A percentile compares a stretch with the other conserved stretches of the same genome.
These are phyloP conservation scores for Ivindomyrus marchei DNA, from an alignment of 2,113 vertebrate genomes.

Conservation along the genomic window DNA sequence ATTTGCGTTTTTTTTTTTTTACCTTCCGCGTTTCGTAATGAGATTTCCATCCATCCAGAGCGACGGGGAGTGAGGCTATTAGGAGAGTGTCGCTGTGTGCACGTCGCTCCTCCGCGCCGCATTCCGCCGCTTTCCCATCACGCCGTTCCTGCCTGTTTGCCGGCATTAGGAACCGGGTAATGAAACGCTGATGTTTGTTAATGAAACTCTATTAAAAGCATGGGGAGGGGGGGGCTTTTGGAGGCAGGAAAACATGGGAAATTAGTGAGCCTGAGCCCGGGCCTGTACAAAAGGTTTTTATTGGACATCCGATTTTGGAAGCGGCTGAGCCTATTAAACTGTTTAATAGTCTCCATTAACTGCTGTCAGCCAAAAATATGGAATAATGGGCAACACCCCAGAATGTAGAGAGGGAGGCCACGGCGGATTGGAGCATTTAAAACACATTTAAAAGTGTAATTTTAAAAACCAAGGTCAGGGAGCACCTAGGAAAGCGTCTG, in stretches of 20 bases:
- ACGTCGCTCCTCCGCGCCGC: conserved; percentile 44
- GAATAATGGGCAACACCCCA: background rate
- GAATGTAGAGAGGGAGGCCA: background rate
- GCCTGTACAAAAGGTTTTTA: conserved; percentile 53
- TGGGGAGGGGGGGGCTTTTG: conserved; percentile 26
- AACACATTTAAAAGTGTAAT: background rate
- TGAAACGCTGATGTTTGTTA: conserved; percentile 69
- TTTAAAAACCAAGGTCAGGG: background rate
- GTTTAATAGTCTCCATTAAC: conserved; percentile 65
- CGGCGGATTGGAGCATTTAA: background rate
- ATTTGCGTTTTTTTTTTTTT: conserved; percentile 37
- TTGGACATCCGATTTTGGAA: conserved; percentile 54
- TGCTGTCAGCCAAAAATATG: conserved; percentile 37
- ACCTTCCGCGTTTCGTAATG: conserved; percentile 61
- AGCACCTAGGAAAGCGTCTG: background rate
- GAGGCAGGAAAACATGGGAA: conserved; percentile 45
- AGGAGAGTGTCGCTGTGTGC: conserved; percentile 52
- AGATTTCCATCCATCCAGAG: conserved; percentile 62
- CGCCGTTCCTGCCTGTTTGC: conserved; percentile 29
- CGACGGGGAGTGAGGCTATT: conserved; percentile 53
- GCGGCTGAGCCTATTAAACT: conserved; percentile 64
- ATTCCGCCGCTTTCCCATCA: conserved; percentile 35
- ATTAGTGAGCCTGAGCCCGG: conserved; percentile 43
- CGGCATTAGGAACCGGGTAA: conserved; percentile 54
- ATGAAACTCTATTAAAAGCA: conserved; percentile 65